Conservation (phyloP, 2,797 vertebrate species). For the Semotilus atromaculatus region DNA sequence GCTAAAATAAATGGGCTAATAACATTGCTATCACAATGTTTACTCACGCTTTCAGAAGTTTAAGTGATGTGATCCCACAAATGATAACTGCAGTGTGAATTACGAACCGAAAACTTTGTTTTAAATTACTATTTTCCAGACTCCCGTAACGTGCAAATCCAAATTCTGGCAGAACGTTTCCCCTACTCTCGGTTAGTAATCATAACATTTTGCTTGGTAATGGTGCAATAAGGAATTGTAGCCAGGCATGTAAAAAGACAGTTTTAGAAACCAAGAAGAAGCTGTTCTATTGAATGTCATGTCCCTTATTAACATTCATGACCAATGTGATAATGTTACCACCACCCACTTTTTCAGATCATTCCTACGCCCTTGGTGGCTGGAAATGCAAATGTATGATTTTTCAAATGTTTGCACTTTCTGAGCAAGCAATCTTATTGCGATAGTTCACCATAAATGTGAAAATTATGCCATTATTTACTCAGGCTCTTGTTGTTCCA, state of each 20-base stretch:
- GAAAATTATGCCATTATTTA: background rate
- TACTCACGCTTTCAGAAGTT: conserved; percentile 37
- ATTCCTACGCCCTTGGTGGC: background rate
- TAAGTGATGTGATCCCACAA: conserved; percentile 28
- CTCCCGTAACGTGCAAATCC: background rate
- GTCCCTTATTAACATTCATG: background rate
- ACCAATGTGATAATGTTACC: background rate
- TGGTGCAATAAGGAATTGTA: background rate
- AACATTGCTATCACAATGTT: conserved; percentile 50
- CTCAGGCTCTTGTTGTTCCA: background rate
- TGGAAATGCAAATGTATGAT: conserved; percentile 24
- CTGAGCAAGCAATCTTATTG: conserved; percentile 25
- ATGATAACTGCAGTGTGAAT: conserved; percentile 32
- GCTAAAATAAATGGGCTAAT: conserved; percentile 68
- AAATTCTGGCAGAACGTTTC: background rate
- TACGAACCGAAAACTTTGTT: conserved; percentile 31
- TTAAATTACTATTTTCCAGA: conserved; percentile 19
- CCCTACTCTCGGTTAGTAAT: background rate
- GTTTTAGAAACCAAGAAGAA: background rate
- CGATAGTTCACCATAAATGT: background rate
- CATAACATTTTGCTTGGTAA: background rate
- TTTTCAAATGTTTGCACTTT: conserved; percentile 4
- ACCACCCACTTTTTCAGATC: background rate
- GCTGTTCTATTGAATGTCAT: background rate
- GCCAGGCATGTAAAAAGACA: background rate